Base-by-base conservation (phyloP, 2,888 invertebrate genomes). In the Pandemis cinnamomeana region DNA sequence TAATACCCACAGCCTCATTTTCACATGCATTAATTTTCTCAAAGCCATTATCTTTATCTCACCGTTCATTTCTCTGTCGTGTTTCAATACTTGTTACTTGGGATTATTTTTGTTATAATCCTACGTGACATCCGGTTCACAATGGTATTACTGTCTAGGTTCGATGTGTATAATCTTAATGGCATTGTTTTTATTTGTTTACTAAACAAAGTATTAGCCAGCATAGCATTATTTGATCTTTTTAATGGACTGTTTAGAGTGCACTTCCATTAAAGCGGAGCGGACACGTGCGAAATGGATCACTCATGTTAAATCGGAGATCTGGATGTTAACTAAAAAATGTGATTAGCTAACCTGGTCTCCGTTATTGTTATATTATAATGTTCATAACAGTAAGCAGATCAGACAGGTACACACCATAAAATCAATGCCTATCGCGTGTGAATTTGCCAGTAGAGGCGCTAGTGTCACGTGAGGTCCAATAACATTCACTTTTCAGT, bases 111-210 rank as follows among this genome's bases (percentile, higher is more conserved):
- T 66, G 44, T 15, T 67, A 48, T 71, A 73, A 73, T 70, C 69
- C 73, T 42, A 51, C 73, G 73, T 73, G 73, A 73, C 73, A 69
- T 73, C 73, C 73, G 73, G 73, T 73, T 73, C 60, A 70, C 64
- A 20, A 69, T 69, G 36, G 69, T 48, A 69, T 73, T 64, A 73
- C 58, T 69, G 72, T 72, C 72, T 55, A 64, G 53, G 41, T 27
- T 69, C 46, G 55, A 71, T 69, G 36, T 41, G n/a, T 60, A 69
- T 44, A 42, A 41, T 68, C 68, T 68, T 27, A 64, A 64, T 64
- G 44, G 69, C 64, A 15, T 69, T 66, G 64, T 67, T 72, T 68
- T 60, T 64, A 63, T 69, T 69, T 69, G 46, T 53, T 69, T 48
- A 64, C 58, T 46, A 66, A 51, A 51, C 51, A 42, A 42, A 48